Evolutionary conservation across 2,888 invertebrate genomes (phyloP).

Genomic region (Taphrorychus bicolor): DNA sequence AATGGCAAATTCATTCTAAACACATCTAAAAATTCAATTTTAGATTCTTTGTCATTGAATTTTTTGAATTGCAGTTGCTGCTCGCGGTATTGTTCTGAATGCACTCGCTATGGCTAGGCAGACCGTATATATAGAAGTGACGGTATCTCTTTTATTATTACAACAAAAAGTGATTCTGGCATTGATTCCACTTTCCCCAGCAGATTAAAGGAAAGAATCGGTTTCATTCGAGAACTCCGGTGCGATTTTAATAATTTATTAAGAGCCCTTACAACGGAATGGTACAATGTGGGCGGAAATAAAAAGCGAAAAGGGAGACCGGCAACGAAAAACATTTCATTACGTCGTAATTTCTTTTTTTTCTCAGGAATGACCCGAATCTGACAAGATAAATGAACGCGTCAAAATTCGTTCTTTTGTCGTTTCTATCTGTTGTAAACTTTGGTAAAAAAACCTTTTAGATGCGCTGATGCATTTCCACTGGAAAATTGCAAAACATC

Average conservation of each 20-base stretch:
- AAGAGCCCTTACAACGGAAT: neutral
- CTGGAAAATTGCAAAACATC: neutral
- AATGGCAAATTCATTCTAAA: no score
- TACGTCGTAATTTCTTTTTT: neutral
- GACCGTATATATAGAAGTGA: no score
- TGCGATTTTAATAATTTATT: neutral
- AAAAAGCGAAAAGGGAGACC: neutral
- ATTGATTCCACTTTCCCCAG: neutral
- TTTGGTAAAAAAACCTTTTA: no score
- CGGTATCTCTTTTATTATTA: no score
- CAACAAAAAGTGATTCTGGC: no score
- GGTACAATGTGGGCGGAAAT: neutral
- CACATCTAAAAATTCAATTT: no score
- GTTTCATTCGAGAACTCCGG: neutral
- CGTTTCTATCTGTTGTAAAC: neutral
- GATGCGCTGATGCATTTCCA: neutral
- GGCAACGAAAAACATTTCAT: neutral
- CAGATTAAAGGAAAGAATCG: neutral
- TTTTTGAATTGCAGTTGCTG: no score
- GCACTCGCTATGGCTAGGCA: no score
- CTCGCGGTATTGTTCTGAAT: no score
- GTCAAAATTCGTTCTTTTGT: neutral
- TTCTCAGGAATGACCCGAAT: neutral
- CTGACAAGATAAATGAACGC: neutral
- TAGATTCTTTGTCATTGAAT: no score